A percentile compares a stretch with the other conserved stretches of the same genome.
phyloP scores from a whole-genome alignment of 2,888 invertebrate species.

The Uropetala carovei region DNA sequence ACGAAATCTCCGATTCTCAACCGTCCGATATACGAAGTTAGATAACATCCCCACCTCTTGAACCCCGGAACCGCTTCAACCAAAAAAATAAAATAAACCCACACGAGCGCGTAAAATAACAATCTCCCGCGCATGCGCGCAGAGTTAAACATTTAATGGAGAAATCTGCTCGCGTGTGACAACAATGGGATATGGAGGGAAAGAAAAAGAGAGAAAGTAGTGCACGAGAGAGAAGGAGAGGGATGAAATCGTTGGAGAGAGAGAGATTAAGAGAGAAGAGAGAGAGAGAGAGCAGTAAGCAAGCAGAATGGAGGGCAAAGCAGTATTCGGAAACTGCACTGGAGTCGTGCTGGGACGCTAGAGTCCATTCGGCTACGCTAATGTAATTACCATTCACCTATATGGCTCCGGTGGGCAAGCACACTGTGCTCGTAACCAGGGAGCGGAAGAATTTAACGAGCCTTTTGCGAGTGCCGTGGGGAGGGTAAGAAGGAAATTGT shows the following conservation, averaged over 20 bases:
- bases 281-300: background rate
- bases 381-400: conserved; percentile 55
- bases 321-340: background rate
- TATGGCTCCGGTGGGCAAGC: conserved; percentile 53
- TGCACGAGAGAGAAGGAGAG: background rate
- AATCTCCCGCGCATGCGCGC: conserved; percentile 33
- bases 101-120: background rate
- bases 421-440: conserved; percentile 56
- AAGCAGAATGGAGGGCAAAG: conserved; percentile 1
- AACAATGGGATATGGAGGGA: conserved; percentile 21
- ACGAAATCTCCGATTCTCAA: background rate
- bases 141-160: conserved; percentile 18
- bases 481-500: no score
- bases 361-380: conserved; percentile 57
- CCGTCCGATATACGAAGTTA: background rate
- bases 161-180: conserved; percentile 25
- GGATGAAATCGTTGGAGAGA: background rate
- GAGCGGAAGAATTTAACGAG: conserved; percentile 61
- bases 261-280: background rate
- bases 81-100: background rate
- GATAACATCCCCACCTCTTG: background rate
- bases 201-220: background rate
- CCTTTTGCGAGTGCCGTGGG: conserved; percentile 55
- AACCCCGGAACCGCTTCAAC: no score
- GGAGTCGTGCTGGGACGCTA: conserved; percentile 41